Percentiles rank a stretch among this genome's conserved stretches.
phyloP scores from a whole-genome alignment of 2,113 vertebrate species.

The Lepidothrix coronata region DNA sequence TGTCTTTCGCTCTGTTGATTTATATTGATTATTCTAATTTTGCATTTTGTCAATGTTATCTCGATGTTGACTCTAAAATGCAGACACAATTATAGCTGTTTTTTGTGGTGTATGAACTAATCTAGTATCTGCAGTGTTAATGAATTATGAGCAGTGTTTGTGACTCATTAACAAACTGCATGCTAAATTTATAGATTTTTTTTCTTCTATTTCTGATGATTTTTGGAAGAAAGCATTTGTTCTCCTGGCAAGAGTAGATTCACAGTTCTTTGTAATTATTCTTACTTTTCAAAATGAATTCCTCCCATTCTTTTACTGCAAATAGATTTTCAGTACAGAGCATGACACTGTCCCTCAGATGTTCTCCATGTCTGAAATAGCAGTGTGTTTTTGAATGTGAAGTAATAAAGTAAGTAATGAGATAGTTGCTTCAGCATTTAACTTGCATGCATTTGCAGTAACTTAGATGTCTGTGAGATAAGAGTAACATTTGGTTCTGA shows the following conservation, averaged over 20 bases:
- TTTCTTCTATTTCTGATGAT: background rate
- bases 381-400: conserved; percentile 4
- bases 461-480: background rate
- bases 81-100: background rate
- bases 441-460: conserved; percentile 25
- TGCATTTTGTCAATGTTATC: background rate
- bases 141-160: background rate
- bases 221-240: background rate
- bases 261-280: background rate
- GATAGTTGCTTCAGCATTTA: background rate
- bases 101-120: background rate
- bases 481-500: background rate
- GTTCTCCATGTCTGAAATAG: conserved; percentile 2
- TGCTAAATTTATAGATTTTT: background rate
- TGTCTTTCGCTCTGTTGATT: background rate
- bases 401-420: conserved; percentile 1
- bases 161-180: background rate
- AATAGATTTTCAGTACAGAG: background rate
- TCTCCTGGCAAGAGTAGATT: background rate
- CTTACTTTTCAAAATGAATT: background rate
- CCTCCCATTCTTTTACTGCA: background rate
- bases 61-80: background rate
- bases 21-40: background rate
- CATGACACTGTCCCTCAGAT: conserved; percentile 3
- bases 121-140: background rate